Base-by-base conservation (phyloP, 2,797 vertebrate genomes). In the Megaceryle alcyon region DNA sequence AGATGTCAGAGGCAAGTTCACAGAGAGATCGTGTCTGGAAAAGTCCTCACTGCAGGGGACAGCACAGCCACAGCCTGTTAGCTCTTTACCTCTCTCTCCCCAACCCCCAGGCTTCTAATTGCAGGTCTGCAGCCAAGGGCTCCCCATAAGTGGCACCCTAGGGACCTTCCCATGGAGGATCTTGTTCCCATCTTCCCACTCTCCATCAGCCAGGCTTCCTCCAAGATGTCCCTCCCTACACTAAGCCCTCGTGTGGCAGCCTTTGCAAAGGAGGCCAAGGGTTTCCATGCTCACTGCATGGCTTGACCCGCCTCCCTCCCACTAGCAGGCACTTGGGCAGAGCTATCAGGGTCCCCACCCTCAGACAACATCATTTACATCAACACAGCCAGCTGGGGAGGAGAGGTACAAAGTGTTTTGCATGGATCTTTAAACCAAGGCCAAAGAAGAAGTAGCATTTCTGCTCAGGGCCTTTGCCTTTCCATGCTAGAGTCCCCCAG, bases 321-420 rank as follows among this genome's bases (percentile, higher is more conserved):
- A 85, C 54, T 54, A 65, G 21, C 18, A 2, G 28, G 25, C 44
- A 60, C 16, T 16, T 21, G 48, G 49, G 49, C 49, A 51, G 49
- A 51, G 23, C 14, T 76, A 89, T n/a, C 86, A 77, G 14, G 69
- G 51, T 86, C 53, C 25, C 64, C 92, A 84, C 75, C 63, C 86
- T 84, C 0, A 0, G 65, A 25, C 68, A 96, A 81, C 92, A 86
- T 10, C 54, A 70, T 15, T 51, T 16, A 28, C 2, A 0, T 59
- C 80, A 75, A n/a, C 0, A 2, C 29, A 79, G 54, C 22, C 66
- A 43, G 17, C 35, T 53, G 56, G 29, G 46, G 37, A 94, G 41
- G 21, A 73, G 26, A 77, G n/a, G 48, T n/a, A 69, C 41, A 39
- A 35, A 6, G 19, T 2, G 10, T 16, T 5, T 6, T 4, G 0